Conservation (phyloP, 2,797 vertebrate genomes). For the Centropyge bicolor region DNA sequence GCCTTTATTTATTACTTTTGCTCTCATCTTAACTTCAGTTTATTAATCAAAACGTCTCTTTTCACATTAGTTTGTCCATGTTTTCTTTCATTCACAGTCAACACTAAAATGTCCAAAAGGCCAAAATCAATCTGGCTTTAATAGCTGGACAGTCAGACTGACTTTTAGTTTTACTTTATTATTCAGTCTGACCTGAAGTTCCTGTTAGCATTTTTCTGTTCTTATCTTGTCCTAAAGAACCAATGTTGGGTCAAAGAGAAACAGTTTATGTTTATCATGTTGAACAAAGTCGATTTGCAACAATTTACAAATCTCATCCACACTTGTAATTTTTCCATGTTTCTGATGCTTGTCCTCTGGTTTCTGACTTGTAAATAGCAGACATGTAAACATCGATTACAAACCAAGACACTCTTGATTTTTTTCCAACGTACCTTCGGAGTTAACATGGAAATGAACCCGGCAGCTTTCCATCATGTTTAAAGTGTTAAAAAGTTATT, state of each 20-base stretch:
- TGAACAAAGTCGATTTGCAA: too few species aligned
- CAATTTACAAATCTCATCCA: neutral
- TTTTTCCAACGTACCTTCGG: neutral
- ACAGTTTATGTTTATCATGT: fast-evolving
- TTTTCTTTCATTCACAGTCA: neutral
- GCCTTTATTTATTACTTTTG: neutral
- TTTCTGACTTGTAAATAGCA: neutral
- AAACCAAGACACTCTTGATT: neutral
- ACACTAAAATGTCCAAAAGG: neutral
- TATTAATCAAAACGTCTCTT: constrained; percentile 5
- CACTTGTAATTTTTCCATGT: too few species aligned
- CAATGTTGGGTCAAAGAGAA: neutral
- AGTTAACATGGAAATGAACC: neutral
- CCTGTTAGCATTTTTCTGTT: neutral
- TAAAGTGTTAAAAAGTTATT: neutral
- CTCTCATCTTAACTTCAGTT: neutral
- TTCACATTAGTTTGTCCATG: neutral
- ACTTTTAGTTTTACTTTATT: neutral
- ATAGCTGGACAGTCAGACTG: neutral
- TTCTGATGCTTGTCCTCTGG: neutral
- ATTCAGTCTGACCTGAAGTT: neutral
- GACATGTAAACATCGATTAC: neutral
- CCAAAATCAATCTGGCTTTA: neutral
- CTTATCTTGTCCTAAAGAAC: neutral
- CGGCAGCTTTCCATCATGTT: neutral